Conservation (phyloP, 1,140 invertebrate species). For the Microplitis mediator region DNA sequence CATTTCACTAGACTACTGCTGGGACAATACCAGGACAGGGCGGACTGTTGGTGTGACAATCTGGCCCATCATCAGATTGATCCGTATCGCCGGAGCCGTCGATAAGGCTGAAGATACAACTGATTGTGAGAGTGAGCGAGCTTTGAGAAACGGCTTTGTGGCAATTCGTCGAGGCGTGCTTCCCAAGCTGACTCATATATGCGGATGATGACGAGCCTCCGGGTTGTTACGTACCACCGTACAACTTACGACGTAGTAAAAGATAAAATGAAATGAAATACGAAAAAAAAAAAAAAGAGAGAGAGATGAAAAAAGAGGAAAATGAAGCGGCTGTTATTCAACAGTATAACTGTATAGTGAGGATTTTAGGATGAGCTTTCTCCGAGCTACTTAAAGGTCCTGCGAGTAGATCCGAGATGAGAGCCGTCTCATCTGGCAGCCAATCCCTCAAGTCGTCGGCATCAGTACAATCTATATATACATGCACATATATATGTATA, state of each 20-base stretch:
- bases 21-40: too few species aligned
- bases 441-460: constrained; percentile 2
- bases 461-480: too few species aligned
- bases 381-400: constrained; percentile 11
- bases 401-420: background rate
- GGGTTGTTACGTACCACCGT: background rate
- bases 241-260: too few species aligned
- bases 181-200: constrained; percentile 17
- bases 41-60: too few species aligned
- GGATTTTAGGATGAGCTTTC: constrained; percentile 20
- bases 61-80: too few species aligned
- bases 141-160: background rate
- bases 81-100: too few species aligned
- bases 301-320: background rate
- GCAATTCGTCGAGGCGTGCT: background rate
- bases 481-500: too few species aligned
- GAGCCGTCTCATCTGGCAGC: constrained; percentile 20
- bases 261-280: too few species aligned
- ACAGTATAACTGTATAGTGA: too few species aligned
- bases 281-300: background rate
- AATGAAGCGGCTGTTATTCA: too few species aligned
- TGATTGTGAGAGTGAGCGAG: background rate
- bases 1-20: too few species aligned
- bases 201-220: constrained; percentile 18
- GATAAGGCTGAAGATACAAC: too few species aligned